Evolutionary conservation across 2,797 vertebrate species (phyloP).

Genomic region (Ibycter americanus): DNA sequence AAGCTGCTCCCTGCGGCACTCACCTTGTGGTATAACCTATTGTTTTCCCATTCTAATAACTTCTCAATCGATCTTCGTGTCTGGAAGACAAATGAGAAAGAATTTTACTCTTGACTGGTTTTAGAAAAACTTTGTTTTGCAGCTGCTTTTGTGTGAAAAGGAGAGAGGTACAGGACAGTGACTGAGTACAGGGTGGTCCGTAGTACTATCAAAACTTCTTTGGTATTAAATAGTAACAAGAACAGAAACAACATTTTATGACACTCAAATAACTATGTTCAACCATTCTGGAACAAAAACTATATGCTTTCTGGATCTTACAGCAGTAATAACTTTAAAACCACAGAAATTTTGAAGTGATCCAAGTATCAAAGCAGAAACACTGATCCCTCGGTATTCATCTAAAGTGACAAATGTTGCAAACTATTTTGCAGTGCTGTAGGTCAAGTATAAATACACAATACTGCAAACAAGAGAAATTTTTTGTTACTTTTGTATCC

Average conservation of each 20-base stretch:
- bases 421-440: background rate
- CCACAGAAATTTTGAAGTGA: background rate
- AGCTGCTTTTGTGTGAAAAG: slow-evolving; percentile 82
- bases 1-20: slow-evolving; percentile 84
- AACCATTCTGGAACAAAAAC: background rate
- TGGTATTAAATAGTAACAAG: slow-evolving; percentile 57
- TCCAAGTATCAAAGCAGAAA: background rate
- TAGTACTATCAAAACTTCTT: slow-evolving; percentile 27
- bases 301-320: background rate
- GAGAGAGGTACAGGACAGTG: slow-evolving; percentile 80
- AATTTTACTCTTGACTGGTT: slow-evolving; percentile 85
- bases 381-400: background rate
- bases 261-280: background rate
- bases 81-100: slow-evolving; percentile 91
- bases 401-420: background rate
- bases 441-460: background rate
- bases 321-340: background rate
- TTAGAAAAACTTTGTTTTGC: slow-evolving; percentile 83
- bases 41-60: slow-evolving; percentile 99
- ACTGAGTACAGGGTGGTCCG: slow-evolving; percentile 85
- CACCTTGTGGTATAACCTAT: slow-evolving; percentile 98
- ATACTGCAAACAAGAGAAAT: background rate
- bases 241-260: slow-evolving; percentile 13
- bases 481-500: background rate
- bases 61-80: slow-evolving; percentile 97